Evolutionary conservation across 2,113 vertebrate species (phyloP).

Genomic region (Dryoscopus gambensis): DNA sequence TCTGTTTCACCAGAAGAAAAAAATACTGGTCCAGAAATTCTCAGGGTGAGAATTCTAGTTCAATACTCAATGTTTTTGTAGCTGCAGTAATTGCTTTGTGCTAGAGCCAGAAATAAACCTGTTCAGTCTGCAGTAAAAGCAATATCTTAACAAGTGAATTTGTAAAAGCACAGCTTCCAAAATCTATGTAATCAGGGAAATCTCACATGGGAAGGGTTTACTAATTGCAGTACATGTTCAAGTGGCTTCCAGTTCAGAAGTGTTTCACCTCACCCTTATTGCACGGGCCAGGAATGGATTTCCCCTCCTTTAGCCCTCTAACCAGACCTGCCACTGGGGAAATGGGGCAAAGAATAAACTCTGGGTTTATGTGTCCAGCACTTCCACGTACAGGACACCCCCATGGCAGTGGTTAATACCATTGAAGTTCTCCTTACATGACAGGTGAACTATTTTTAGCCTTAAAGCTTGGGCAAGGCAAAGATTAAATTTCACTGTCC

Average conservation of each 20-base stretch:
- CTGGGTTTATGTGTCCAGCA: not conserved
- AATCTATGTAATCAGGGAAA: not conserved
- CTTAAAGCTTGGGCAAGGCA: not conserved
- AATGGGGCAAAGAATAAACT: not conserved
- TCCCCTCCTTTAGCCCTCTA: not conserved
- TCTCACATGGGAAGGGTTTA: not conserved
- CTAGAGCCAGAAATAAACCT: constrained; percentile 41
- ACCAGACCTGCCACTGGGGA: not conserved
- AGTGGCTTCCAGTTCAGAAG: not conserved
- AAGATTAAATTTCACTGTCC: not conserved
- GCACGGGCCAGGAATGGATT: not conserved
- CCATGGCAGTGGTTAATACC: not conserved
- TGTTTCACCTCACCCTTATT: not conserved
- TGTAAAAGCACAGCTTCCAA: not conserved
- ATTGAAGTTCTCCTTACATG: not conserved
- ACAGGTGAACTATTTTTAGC: not conserved
- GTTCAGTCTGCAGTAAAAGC: constrained; percentile 13
- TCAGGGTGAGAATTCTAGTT: not conserved
- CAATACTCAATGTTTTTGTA: constrained; percentile 22
- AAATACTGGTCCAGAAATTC: not conserved
- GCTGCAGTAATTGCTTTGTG: constrained; percentile 27
- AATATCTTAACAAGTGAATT: not conserved
- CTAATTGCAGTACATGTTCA: not conserved
- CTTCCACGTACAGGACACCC: no score
- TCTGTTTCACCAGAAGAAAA: not conserved